Evolutionary conservation across 2,888 invertebrate genomes (phyloP), one percentile per base, ranked within the genome.

Genomic region (Vanessa cardui): DNA sequence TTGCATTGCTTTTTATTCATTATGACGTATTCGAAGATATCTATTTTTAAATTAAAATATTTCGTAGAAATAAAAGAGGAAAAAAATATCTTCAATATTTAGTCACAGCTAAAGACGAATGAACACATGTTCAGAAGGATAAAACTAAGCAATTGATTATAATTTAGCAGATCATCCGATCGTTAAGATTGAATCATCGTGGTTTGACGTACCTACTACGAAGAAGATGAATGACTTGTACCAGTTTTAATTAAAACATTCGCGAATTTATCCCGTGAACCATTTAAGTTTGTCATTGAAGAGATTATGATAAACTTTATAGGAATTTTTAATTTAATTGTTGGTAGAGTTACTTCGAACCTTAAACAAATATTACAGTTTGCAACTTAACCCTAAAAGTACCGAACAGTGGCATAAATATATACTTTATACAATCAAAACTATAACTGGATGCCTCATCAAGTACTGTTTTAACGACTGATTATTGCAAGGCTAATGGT

Each of bases 281-380:
- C 64, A 72, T 68, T 66, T n/a, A n/a, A n/a, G 68, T 72, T 70
- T 62, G 47, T 20, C 64, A 72, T 66, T 62, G 64, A 68, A 49
- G 49, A 62, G 58, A 65, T 66, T 67, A 64, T 45, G 59, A 54
- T 44, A 62, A 18, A 45, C 26, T 47, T 45, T 58, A 61, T 60
- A 50, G 63, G 50, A 66, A 64, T 70, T 46, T 6, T 39, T 9
- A 7, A 39, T 39, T 39, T 39, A 39, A 39, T 12, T 39, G 12
- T 1, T 39, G 9, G 39, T 39, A 12, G 12, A 39, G 39, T 12
- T 39, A 12, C 8, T 39, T 9, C 8, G 2, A 7, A 39, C 8
- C 6, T 39, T 39, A 2, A 39, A 39, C 2, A 7, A 8, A 39
- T 8, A 39, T 39, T 39, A 39, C 33, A 8, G 9, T 39, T 39